phyloP scores from a whole-genome alignment of 2,113 vertebrate species.

The Glaucomys volans region DNA sequence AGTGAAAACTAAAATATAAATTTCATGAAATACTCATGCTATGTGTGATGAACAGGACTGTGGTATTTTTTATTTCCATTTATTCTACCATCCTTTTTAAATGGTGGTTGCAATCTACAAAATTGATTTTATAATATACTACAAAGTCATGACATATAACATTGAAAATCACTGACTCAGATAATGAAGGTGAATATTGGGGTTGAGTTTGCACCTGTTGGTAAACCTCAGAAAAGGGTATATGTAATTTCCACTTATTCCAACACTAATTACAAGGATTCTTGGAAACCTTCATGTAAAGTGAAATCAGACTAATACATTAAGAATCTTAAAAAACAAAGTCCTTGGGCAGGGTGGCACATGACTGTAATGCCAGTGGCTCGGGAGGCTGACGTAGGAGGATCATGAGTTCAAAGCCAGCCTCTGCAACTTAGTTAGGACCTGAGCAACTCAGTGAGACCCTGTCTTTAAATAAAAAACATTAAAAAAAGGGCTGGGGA shows the following conservation, averaged over 20 bases:
- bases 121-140: constrained; percentile 24
- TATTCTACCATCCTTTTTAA: constrained; percentile 50
- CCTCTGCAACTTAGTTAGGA: no score
- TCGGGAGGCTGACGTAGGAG: no score
- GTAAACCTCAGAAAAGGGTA: neutral
- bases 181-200: neutral
- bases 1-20: constrained; percentile 35
- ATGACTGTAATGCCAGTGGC: no score
- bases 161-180: constrained; percentile 52
- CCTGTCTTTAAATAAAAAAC: no score
- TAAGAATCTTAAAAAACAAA: neutral
- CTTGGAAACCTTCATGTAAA: neutral
- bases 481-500: no score
- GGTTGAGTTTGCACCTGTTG: neutral
- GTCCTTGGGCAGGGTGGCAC: no score
- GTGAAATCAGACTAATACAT: neutral
- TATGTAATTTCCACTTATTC: constrained; percentile 1
- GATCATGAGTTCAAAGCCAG: no score
- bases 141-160: neutral
- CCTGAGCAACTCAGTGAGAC: no score
- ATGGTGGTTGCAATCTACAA: neutral
- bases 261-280: neutral
- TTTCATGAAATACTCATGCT: constrained; percentile 7
- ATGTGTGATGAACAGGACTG: neutral
- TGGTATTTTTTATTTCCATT: neutral